Base-by-base conservation (phyloP, 2,797 vertebrate species). In the Scolopax bukidnonensis region DNA sequence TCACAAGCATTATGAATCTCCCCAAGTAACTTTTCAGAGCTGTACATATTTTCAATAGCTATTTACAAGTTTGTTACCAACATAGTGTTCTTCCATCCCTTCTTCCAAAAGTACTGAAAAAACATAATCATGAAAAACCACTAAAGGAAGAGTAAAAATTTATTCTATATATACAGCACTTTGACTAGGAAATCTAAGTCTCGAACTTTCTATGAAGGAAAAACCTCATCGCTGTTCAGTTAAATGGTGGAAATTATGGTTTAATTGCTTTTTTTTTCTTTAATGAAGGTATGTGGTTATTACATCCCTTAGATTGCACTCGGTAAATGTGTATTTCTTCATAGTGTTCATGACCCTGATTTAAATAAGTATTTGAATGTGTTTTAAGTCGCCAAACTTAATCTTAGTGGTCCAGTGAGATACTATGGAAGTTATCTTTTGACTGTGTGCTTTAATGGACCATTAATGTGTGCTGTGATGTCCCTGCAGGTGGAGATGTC, bases 381-480 rank as follows among this genome's bases (percentile, higher is more conserved):
- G 8, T 5, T 16, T 19, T 4, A 25, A 18, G 24, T 36, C 53
- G 17, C 11, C 30, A 5, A 76, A 28, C 10, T 36, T 36, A 8
- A 11, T 27, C 63, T 23, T 17, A 43, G 23, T 6, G 10, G 16
- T 3, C 6, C 8, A n/a, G 60, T 6, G 41, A 64, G 40, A 20
- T 24, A 10, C 7, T 5, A 6, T 11, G 9, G 23, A 75, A 59
- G 32, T 8, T 5, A 14, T 6, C 21, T 9, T 8, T 23, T 8
- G 27, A 14, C 11, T 0, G 2, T 5, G n/a, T 15, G 43, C 41
- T 64, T 53, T 20, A 20, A 24, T 17, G 54, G 12, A n/a, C 3
- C 10, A 16, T 8, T 36, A 36, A 5, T 27, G 25, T 1, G 27
- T 1, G 14, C 16, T 11, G 18, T 4, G 28, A 10, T 21, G 27